Conservation (phyloP, 1,140 invertebrate species). For the Lanistes nyassanus region DNA sequence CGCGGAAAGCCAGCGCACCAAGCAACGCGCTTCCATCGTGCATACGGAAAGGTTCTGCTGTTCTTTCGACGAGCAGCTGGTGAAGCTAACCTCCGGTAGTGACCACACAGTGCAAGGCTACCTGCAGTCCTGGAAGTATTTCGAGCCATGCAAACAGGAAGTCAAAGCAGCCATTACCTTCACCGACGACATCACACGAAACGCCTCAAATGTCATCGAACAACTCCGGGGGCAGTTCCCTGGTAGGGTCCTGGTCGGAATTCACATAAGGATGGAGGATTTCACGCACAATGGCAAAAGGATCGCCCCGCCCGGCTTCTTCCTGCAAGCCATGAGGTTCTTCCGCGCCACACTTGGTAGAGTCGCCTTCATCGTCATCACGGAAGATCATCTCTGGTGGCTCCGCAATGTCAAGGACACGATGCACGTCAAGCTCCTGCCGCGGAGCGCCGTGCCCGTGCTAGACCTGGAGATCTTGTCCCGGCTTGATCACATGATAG, state of each 20-base stretch:
- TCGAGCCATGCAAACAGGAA: slow-evolving; percentile 20
- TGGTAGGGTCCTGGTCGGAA: slow-evolving; percentile 23
- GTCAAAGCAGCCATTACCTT: slow-evolving; percentile 24
- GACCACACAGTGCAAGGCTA: slow-evolving; percentile 19
- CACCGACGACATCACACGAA: slow-evolving; percentile 1
- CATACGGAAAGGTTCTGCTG: neutral
- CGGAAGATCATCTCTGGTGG: slow-evolving; percentile 13
- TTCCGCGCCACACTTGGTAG: slow-evolving; percentile 17
- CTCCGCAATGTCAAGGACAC: neutral
- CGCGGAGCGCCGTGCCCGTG: slow-evolving; percentile 24
- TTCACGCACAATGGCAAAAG: slow-evolving; percentile 5
- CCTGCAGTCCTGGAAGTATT: slow-evolving; percentile 41
- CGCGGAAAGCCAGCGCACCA: neutral
- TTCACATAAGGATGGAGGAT: slow-evolving; percentile 38
- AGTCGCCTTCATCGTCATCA: slow-evolving; percentile 23
- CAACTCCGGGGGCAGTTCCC: neutral
- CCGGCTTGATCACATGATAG: slow-evolving; percentile 51
- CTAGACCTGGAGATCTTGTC: slow-evolving; percentile 48
- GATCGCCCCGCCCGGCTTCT: slow-evolving; percentile 16
- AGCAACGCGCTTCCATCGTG: neutral
- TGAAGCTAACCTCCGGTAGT: neutral
- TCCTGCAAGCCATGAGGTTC: slow-evolving; percentile 25
- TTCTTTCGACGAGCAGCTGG: neutral
- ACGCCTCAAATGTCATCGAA: slow-evolving; percentile 12
- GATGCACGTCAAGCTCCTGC: slow-evolving; percentile 21